These are phyloP conservation scores for Gracilinanus agilis DNA, from an alignment of 2,113 vertebrate genomes.

Conservation along the genomic window DNA sequence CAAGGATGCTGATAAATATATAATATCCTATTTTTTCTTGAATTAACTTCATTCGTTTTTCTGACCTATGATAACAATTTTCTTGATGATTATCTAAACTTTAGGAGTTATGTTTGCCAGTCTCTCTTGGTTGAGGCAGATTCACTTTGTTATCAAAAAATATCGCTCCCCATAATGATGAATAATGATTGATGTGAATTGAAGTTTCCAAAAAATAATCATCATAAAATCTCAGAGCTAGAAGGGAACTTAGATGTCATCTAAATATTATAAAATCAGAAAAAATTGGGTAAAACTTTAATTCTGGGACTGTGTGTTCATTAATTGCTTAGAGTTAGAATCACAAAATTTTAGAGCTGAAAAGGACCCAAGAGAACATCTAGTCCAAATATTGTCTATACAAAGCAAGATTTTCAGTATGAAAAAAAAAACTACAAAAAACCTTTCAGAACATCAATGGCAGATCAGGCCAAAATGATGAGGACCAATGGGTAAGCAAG, in stretches of 20 bases:
- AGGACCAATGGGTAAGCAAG: not conserved
- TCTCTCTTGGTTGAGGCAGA: not conserved
- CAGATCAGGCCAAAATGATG: not conserved
- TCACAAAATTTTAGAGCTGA: not conserved
- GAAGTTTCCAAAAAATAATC: not conserved
- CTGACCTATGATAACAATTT: not conserved
- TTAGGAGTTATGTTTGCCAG: not conserved
- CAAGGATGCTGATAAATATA: not conserved
- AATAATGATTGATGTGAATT: not conserved
- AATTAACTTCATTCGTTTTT: not conserved
- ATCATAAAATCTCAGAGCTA: not conserved
- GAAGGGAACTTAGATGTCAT: not conserved
- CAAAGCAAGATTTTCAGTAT: not conserved
- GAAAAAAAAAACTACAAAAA: not conserved
- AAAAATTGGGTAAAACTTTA: not conserved
- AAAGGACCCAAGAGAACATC: not conserved
- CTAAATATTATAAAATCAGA: not conserved
- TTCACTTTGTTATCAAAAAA: not conserved
- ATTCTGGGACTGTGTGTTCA: not conserved
- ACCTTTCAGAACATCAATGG: no score
- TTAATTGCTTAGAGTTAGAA: not conserved
- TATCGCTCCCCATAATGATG: not conserved
- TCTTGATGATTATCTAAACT: not conserved
- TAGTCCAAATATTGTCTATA: not conserved
- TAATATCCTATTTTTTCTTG: not conserved